Conservation (phyloP, 2,888 invertebrate species). For the Drosophila mercatorum region DNA sequence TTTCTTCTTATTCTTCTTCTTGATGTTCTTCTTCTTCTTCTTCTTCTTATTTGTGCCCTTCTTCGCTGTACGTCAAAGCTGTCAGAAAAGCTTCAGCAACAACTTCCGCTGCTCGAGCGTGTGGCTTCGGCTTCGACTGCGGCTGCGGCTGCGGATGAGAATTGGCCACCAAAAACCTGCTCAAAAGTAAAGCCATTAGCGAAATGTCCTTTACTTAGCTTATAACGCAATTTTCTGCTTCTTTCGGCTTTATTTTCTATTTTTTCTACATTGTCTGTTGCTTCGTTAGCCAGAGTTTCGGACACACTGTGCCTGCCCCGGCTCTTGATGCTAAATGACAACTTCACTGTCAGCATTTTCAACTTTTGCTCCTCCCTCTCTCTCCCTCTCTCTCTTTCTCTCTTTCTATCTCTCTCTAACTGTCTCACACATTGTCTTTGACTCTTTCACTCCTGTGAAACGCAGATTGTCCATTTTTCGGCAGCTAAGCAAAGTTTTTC, state of each 20-base stretch:
- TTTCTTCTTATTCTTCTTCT: background rate
- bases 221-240: slow-evolving; percentile 74
- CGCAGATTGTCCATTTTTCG: slow-evolving; percentile 60
- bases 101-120: slow-evolving; percentile 67
- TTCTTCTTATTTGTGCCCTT: slow-evolving; percentile 2
- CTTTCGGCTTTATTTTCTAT: slow-evolving; percentile 30
- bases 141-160: slow-evolving; percentile 23
- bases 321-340: slow-evolving; percentile 67
- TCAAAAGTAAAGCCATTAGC: slow-evolving; percentile 78
- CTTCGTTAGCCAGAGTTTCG: slow-evolving; percentile 67
- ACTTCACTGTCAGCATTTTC: slow-evolving; percentile 75
- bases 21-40: background rate
- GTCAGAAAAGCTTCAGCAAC: slow-evolving; percentile 76
- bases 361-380: slow-evolving; percentile 51
- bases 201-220: slow-evolving; percentile 79
- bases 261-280: slow-evolving; percentile 64
- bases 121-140: background rate
- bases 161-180: slow-evolving; percentile 49
- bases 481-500: slow-evolving; percentile 60
- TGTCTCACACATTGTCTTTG: background rate
- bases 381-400: too few species aligned
- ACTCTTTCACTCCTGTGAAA: slow-evolving; percentile 8
- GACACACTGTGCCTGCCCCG: slow-evolving; percentile 60
- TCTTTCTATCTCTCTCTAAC: background rate
- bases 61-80: slow-evolving; percentile 42